Base-by-base conservation (phyloP, 2,113 vertebrate genomes). In the Phasianus colchicus region DNA sequence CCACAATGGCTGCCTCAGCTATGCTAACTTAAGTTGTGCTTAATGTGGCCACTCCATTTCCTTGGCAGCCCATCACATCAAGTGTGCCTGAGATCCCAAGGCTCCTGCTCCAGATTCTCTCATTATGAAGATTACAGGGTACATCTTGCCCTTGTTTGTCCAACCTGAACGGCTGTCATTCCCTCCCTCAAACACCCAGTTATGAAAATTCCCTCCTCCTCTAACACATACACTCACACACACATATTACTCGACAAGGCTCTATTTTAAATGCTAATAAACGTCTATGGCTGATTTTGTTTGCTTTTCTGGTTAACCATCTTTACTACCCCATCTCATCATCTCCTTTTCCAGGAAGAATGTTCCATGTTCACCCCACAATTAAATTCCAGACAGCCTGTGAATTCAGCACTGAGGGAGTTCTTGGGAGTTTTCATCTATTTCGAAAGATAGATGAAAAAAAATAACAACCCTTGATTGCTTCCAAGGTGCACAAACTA, bases 221-320 rank as follows among this genome's bases (percentile, higher is more conserved):
- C 42, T 70, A 48, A 14, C 38, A 16, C 60, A 24, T 16, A 40
- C 2, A 1, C 48, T 52, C 76, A 9, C 58, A 6, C 48, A 61
- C 42, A 27, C 54, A 6, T 34, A 5, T 50, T 61, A 38, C 40
- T 85, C 0, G 38, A 38, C 70, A 38, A 11, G 77, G 55, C 38
- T 88, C 87, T 92, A 93, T 96, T 96, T 97, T 71, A 58, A 60
- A 88, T 50, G 60, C 61, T 61, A 85, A 88, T 77, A 73, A 82
- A 92, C 21, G 45, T 57, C 63, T 18, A n/a, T 0, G 73, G 82
- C 17, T 22, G 66, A 34, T 45, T 88, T 58, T 80, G 77, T 95
- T 96, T 95, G 93, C 88, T 92, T 95, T 95, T 88, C 94, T 89
- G 91, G 90, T 93, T 76, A 92, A 90, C 93, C 93, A 20, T 36